Conservation (phyloP, 2,797 vertebrate species). For the Nyctalus aviator region DNA sequence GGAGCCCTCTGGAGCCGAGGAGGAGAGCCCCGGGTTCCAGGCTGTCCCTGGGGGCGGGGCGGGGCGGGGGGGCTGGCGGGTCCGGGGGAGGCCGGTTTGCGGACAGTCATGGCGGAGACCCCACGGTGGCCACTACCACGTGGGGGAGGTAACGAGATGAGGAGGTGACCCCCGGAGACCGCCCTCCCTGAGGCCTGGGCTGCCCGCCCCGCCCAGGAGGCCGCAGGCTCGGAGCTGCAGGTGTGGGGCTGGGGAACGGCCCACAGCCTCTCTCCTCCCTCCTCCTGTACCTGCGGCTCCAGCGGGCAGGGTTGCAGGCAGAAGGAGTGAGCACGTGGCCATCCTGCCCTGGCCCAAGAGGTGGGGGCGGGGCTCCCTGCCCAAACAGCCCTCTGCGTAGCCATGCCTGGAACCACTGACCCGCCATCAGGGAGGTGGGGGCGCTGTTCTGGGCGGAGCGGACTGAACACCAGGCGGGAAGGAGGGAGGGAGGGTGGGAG, state of each 20-base stretch:
- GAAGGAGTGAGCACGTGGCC: neutral
- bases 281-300: neutral
- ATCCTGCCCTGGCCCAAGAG: neutral
- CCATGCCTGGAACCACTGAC: neutral
- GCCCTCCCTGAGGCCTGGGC: neutral
- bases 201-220: neutral
- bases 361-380: too few relatives aligned
- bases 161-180: rapidly evolving
- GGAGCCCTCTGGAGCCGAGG: neutral
- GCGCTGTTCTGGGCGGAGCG: neutral
- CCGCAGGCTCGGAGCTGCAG: neutral
- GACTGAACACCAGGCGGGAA: neutral
- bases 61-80: neutral
- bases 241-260: neutral
- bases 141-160: neutral
- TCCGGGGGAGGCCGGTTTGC: neutral
- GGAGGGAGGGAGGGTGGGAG: too few relatives aligned
- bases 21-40: neutral
- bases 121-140: too few relatives aligned
- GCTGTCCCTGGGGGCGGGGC: rapidly evolving
- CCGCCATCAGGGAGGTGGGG: neutral
- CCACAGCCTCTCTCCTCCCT: neutral
- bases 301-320: neutral
- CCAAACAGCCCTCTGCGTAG: neutral
- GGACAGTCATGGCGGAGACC: neutral